Conservation (phyloP, 2,797 vertebrate species). For the Manis pentadactyla region DNA sequence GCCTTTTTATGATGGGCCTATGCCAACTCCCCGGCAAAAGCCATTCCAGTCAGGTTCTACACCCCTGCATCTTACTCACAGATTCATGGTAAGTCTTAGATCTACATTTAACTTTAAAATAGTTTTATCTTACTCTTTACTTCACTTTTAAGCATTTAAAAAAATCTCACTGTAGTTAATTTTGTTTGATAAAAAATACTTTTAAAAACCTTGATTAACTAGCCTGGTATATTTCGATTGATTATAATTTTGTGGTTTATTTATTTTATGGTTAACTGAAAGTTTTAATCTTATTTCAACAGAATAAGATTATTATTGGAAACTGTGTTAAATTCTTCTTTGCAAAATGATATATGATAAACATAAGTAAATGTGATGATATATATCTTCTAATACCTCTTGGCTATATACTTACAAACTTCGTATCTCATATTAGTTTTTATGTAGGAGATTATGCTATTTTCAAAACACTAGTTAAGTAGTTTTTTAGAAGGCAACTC, state of each 20-base stretch:
- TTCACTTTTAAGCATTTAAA: not conserved
- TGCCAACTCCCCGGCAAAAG: conserved; percentile 94
- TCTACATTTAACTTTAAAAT: not conserved
- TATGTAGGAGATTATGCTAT: not conserved
- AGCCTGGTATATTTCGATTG: not conserved
- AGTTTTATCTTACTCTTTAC: not conserved
- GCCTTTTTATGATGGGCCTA: conserved; percentile 92
- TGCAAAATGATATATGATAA: conserved; percentile 45
- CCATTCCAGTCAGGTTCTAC: conserved; percentile 96
- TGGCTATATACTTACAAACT: conserved; percentile 27
- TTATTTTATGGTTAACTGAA: conserved; percentile 54
- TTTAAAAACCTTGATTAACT: conserved; percentile 46
- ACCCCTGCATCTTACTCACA: conserved; percentile 94
- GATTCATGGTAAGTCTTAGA: conserved; percentile 94
- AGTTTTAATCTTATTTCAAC: conserved; percentile 57
- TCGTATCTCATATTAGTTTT: conserved; percentile 40
- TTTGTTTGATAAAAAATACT: conserved; percentile 42
- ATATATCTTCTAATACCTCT: not conserved
- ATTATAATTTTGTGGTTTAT: conserved; percentile 58
- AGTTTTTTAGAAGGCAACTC: not conserved
- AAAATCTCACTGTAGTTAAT: not conserved
- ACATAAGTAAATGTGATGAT: not conserved
- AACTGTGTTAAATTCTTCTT: conserved; percentile 45
- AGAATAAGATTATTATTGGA: conserved; percentile 13
- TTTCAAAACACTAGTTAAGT: not conserved